Evolutionary conservation across 2,888 invertebrate species (phyloP).

Genomic region (Camptogramma bilineatum): DNA sequence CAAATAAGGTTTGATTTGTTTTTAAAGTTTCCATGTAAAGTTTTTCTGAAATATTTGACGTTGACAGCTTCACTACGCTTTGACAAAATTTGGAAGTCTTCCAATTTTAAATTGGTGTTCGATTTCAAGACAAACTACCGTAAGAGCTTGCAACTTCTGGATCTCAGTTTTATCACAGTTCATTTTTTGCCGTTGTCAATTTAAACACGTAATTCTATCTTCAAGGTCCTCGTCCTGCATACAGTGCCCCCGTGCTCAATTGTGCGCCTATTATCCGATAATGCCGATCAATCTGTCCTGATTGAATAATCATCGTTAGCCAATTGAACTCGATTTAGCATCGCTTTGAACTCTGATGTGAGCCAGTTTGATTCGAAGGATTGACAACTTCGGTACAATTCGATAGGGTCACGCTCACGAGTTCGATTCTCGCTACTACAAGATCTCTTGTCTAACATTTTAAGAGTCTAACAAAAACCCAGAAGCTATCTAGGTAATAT

Average conservation of each 20-base stretch:
- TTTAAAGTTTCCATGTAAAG: constrained; percentile 27
- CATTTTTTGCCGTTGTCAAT: constrained; percentile 21
- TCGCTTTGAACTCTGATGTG: constrained; percentile 41
- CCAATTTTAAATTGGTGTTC: constrained; percentile 35
- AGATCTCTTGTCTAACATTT: background rate
- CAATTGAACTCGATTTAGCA: constrained; percentile 80
- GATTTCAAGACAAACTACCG: constrained; percentile 27
- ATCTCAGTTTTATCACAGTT: constrained; percentile 11
- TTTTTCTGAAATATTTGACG: constrained; percentile 21
- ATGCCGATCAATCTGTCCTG: constrained; percentile 82
- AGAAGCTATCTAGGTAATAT: background rate
- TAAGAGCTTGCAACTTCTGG: constrained; percentile 15
- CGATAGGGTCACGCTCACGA: background rate
- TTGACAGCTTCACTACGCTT: constrained; percentile 33
- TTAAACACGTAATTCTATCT: constrained; percentile 20
- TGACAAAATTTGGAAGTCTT: constrained; percentile 28
- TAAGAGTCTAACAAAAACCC: background rate
- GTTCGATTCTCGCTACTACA: background rate
- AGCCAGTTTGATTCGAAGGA: constrained; percentile 37
- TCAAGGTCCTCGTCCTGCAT: constrained; percentile 46
- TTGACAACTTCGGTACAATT: constrained; percentile 22
- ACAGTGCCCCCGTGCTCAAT: constrained; percentile 48
- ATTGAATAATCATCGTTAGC: constrained; percentile 84
- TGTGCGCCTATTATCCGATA: constrained; percentile 78
- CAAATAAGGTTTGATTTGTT: constrained; percentile 35